phyloP scores from a whole-genome alignment of 2,797 vertebrate species.

The Enteromius trimaculatus region DNA sequence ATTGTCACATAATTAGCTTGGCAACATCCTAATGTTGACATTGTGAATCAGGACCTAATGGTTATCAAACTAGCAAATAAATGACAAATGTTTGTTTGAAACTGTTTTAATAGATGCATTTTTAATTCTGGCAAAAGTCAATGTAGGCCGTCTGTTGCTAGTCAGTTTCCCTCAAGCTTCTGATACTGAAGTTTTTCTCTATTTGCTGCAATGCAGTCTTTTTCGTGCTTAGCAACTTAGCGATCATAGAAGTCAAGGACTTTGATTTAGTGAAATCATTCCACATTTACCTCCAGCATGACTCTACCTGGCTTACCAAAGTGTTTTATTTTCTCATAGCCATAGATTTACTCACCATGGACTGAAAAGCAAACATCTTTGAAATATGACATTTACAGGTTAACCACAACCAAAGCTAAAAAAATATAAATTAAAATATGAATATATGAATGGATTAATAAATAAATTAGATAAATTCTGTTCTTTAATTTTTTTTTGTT shows the following conservation, averaged over 20 bases:
- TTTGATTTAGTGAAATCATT: constrained; percentile 2
- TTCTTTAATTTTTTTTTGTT: too few relatives aligned
- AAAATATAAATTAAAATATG: neutral
- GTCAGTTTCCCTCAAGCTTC: constrained; percentile 11
- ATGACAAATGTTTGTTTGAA: neutral
- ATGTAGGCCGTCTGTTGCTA: neutral
- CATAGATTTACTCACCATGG: neutral
- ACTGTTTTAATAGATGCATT: neutral
- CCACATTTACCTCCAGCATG: neutral
- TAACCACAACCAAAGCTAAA: neutral
- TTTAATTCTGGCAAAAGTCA: neutral
- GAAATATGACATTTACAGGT: neutral
- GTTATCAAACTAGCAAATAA: neutral
- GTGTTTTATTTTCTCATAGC: neutral
- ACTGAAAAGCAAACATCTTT: constrained; percentile 3
- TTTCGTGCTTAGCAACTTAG: constrained; percentile 6
- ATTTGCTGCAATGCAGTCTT: constrained; percentile 36
- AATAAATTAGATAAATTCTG: too few relatives aligned
- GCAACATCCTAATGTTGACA: neutral
- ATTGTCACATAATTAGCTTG: neutral
- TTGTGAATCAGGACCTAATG: neutral
- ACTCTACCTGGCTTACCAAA: neutral
- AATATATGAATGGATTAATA: neutral
- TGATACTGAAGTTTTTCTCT: neutral
- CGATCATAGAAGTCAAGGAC: neutral